A percentile compares a stretch with the other conserved stretches of the same genome.
Evolutionary conservation across 2,888 invertebrate genomes (phyloP).

Genomic region (Spatulosminthurus flaviceps): DNA sequence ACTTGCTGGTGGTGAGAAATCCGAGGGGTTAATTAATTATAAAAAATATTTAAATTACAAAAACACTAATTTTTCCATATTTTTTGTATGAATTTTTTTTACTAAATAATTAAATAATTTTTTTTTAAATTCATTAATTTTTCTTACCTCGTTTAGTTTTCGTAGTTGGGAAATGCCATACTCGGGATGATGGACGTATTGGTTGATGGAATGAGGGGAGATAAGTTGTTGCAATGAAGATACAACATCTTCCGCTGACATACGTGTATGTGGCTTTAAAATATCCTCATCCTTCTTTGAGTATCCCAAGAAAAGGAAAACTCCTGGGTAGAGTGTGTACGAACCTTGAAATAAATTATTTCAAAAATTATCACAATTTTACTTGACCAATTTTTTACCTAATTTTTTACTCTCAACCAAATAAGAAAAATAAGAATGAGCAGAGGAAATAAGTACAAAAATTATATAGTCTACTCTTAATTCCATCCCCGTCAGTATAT

Average conservation of each 20-base stretch:
- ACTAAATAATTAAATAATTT: no score
- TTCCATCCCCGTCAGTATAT: no score
- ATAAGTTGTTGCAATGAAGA: conserved; percentile 74
- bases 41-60: no score
- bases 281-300: conserved; percentile 88
- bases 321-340: conserved; percentile 82
- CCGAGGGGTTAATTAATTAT: no score
- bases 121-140: no score
- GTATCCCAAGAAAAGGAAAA: conserved; percentile 88
- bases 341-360: conserved; percentile 73
- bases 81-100: no score
- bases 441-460: no score
- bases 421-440: no score
- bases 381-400: not conserved
- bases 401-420: no score
- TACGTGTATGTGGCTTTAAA: conserved; percentile 81
- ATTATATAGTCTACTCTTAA: no score
- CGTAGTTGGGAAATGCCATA: conserved; percentile 55
- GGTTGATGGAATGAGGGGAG: conserved; percentile 60
- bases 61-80: no score
- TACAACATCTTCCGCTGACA: conserved; percentile 85
- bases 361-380: not conserved
- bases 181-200: conserved; percentile 61
- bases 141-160: conserved; percentile 61
- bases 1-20: no score